A percentile compares a stretch with the other conserved stretches of the same genome.
Conservation (phyloP, 1,140 invertebrate genomes). For the Ostrea denselamellosa region DNA sequence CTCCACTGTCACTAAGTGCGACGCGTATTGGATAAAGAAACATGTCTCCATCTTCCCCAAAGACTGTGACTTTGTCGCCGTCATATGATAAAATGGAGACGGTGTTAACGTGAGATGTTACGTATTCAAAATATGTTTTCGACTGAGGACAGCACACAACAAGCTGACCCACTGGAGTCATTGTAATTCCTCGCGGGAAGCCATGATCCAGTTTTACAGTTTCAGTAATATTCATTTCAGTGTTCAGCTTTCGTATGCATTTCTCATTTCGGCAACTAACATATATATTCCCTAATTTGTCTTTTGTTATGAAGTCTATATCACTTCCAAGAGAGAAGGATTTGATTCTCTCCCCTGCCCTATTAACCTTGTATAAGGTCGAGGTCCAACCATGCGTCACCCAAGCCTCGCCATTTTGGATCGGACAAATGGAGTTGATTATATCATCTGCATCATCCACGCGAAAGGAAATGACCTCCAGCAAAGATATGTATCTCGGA, state of each 20-base stretch:
- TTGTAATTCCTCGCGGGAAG: background rate
- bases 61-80: slow-evolving; percentile 51
- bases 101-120: background rate
- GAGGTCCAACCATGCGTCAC: slow-evolving; percentile 58
- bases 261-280: slow-evolving; percentile 59
- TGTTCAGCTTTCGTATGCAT: slow-evolving; percentile 48
- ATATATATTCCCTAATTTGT: slow-evolving; percentile 53
- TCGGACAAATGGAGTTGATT: slow-evolving; percentile 58
- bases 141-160: background rate
- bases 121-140: background rate
- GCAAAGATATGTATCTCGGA: slow-evolving; percentile 53
- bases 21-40: slow-evolving; percentile 62
- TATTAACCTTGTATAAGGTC: slow-evolving; percentile 48
- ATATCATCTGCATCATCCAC: slow-evolving; percentile 57
- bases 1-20: slow-evolving; percentile 56
- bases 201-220: slow-evolving; percentile 49
- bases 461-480: slow-evolving; percentile 54
- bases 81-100: slow-evolving; percentile 42
- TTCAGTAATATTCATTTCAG: slow-evolving; percentile 53
- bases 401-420: slow-evolving; percentile 54
- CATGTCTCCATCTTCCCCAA: slow-evolving; percentile 51
- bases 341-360: slow-evolving; percentile 42
- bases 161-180: background rate
- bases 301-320: slow-evolving; percentile 56
- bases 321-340: slow-evolving; percentile 53